Evolutionary conservation across 2,888 invertebrate genomes (phyloP), one percentile per base, ranked within the genome.

Genomic region (Antheraea assamensis): DNA sequence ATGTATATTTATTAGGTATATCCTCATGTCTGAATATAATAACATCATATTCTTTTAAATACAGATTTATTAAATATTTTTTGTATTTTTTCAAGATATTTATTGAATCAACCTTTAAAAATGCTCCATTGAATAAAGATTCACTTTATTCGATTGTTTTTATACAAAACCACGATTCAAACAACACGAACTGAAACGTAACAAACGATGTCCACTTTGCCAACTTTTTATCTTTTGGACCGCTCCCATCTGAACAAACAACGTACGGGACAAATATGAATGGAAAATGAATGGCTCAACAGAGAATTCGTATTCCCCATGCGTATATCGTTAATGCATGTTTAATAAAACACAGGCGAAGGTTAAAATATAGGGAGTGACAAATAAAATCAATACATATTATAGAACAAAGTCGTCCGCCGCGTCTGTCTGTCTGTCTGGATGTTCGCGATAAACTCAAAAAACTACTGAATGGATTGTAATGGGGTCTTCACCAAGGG

Each of bases 241-340:
- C 35, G 68, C 66, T 30, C 52, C 35, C 27, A 71, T 24, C 71
- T 74, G 68, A 68, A 74, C 74, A 71, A 74, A 71, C 58, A 73
- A 27, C 68, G 52, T 35, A 55, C 35, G 21, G 42, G 15, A 35
- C 47, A 71, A 71, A 74, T 74, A 64, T 66, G 58, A 52, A 74
- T 35, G 55, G 42, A 68, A n/a, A n/a, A n/a, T n/a, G n/a, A 52
- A 71, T 68, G 58, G 68, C 30, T 30, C 8, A 55, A 52, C 42
- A 24, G 68, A 66, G 71, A 71, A 52, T 74, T 47, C 68, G 42
- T 30, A 71, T 74, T 71, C 68, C 66, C 71, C 31, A 8, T 19
- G n/a, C 15, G 55, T 55, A 31, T n/a, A 21, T 66, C 21, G n/a
- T 72, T 52, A 72, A 27, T 47, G 49, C 58, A 42, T 58, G 49